phyloP scores from a whole-genome alignment of 1,140 invertebrate genomes.

The Hyphantria cunea region DNA sequence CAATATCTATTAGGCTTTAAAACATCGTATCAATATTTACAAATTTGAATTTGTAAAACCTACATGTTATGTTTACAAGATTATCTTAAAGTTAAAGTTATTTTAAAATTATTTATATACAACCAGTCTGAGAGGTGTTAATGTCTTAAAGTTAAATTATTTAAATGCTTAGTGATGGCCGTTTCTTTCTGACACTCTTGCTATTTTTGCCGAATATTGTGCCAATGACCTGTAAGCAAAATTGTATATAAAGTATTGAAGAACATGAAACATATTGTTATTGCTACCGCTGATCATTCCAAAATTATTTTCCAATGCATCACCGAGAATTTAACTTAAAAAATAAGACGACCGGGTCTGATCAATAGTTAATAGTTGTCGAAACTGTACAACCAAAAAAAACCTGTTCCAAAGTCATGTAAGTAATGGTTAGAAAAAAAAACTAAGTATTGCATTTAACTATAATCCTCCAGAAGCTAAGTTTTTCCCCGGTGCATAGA shows the following conservation, averaged over 20 bases:
- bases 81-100: conserved; percentile 24
- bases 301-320: background rate
- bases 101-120: conserved; percentile 34
- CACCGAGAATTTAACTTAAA: too few relatives aligned
- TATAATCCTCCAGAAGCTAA: too few relatives aligned
- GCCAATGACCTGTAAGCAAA: conserved; percentile 83
- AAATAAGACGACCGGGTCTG: too few relatives aligned
- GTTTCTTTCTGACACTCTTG: conserved; percentile 87
- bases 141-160: conserved; percentile 40
- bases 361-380: too few relatives aligned
- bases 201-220: conserved; percentile 90
- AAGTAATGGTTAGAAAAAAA: too few relatives aligned
- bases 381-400: too few relatives aligned
- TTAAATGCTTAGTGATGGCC: conserved; percentile 88
- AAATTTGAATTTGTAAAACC: too few relatives aligned
- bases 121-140: conserved; percentile 44
- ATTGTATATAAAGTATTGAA: conserved; percentile 9
- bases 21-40: too few relatives aligned
- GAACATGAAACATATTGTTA: background rate
- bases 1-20: too few relatives aligned
- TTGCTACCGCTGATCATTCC: background rate
- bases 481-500: too few relatives aligned
- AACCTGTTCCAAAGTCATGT: too few relatives aligned
- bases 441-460: too few relatives aligned
- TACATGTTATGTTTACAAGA: background rate